Conservation (phyloP, 2,797 vertebrate species). For the Enteromius viviparus region DNA sequence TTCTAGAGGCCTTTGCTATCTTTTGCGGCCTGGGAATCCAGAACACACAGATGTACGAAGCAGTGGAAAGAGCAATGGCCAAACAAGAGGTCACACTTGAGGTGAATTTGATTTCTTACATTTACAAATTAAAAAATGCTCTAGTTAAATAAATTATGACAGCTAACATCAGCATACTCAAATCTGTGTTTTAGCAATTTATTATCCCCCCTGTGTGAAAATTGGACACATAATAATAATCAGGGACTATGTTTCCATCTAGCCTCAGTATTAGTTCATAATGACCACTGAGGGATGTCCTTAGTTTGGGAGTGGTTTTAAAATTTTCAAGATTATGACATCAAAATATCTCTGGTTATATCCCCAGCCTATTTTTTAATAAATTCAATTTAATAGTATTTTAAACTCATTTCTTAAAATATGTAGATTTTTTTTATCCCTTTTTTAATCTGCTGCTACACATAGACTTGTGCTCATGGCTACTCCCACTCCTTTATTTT, state of each 20-base stretch:
- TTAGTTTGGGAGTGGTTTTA: no score
- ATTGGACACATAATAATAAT: background rate
- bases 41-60: slow-evolving; percentile 99
- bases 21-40: slow-evolving; percentile 98
- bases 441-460: background rate
- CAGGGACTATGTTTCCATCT: background rate
- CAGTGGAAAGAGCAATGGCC: slow-evolving; percentile 94
- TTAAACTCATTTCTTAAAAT: background rate
- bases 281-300: background rate
- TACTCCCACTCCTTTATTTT: slow-evolving; percentile 8
- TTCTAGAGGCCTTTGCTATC: slow-evolving; percentile 96
- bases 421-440: background rate
- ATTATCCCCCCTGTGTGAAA: background rate
- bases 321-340: no score
- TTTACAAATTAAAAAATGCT: background rate
- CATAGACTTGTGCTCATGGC: background rate
- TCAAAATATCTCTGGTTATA: background rate
- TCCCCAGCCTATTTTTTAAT: background rate
- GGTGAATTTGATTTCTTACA: slow-evolving; percentile 72
- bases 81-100: slow-evolving; percentile 97
- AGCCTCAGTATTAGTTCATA: background rate
- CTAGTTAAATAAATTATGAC: background rate
- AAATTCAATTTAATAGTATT: background rate
- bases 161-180: background rate
- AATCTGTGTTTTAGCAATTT: background rate